phyloP scores from a whole-genome alignment of 1,140 invertebrate genomes.

The Camponotus pennsylvanicus region DNA sequence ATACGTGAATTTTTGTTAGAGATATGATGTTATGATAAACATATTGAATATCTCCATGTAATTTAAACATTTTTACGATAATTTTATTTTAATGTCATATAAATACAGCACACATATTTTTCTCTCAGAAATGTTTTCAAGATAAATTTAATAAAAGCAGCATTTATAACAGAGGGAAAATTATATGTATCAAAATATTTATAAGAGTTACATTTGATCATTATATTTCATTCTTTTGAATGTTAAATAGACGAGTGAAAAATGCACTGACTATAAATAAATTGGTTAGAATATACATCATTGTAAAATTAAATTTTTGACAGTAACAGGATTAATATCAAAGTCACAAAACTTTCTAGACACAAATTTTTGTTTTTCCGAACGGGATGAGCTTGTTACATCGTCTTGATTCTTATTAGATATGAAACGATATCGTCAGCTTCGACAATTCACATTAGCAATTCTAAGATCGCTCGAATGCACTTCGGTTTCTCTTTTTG shows the following conservation, averaged over 20 bases:
- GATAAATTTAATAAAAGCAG: neutral
- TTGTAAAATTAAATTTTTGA: neutral
- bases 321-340: neutral
- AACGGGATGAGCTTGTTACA: neutral
- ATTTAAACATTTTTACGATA: neutral
- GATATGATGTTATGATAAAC: neutral
- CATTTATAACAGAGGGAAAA: neutral
- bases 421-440: constrained; percentile 32
- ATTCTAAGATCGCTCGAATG: constrained; percentile 37
- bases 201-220: too few species aligned
- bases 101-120: too few species aligned
- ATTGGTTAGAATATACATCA: neutral
- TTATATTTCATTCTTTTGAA: neutral
- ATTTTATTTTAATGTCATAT: constrained; percentile 8
- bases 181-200: too few species aligned
- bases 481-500: neutral
- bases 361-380: neutral
- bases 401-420: neutral
- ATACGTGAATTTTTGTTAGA: neutral
- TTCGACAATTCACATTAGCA: constrained; percentile 31
- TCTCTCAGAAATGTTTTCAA: neutral
- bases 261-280: neutral
- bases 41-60: neutral
- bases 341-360: neutral
- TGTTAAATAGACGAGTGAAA: neutral